phyloP scores from a whole-genome alignment of 2,888 invertebrate species.

The Diadegma fenestrale region DNA sequence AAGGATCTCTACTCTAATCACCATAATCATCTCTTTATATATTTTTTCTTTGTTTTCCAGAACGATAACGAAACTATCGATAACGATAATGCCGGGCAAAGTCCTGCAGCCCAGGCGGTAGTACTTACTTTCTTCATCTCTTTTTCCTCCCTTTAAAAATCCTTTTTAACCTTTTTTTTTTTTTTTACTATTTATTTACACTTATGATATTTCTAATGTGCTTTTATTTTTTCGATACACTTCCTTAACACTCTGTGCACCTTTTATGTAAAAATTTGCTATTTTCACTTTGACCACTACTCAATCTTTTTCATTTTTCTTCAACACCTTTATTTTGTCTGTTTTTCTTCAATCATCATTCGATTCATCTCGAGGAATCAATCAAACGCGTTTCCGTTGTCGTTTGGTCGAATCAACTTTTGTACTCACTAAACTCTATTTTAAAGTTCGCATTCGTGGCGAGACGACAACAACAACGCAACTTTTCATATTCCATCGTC shows the following conservation, averaged over 20 bases:
- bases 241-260: constrained; percentile 45
- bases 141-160: constrained; percentile 49
- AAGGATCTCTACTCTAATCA: constrained; percentile 74
- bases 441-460: not conserved
- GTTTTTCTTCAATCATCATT: constrained; percentile 41
- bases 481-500: constrained; percentile 23
- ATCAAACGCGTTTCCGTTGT: constrained; percentile 29
- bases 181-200: constrained; percentile 32
- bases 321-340: constrained; percentile 41
- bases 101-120: constrained; percentile 85
- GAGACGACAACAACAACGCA: constrained; percentile 52
- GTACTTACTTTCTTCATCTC: constrained; percentile 83
- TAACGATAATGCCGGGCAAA: constrained; percentile 85
- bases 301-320: constrained; percentile 23
- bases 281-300: constrained; percentile 42
- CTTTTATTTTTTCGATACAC: constrained; percentile 49
- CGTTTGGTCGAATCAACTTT: constrained; percentile 27
- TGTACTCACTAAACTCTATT: not conserved
- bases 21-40: constrained; percentile 83
- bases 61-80: constrained; percentile 85
- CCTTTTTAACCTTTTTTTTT: constrained; percentile 43
- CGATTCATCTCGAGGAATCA: constrained; percentile 37
- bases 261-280: constrained; percentile 55
- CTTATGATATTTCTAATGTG: constrained; percentile 42
- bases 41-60: constrained; percentile 84